Evolutionary conservation across 1,140 invertebrate species (phyloP).

Genomic region (Diprion similis): DNA sequence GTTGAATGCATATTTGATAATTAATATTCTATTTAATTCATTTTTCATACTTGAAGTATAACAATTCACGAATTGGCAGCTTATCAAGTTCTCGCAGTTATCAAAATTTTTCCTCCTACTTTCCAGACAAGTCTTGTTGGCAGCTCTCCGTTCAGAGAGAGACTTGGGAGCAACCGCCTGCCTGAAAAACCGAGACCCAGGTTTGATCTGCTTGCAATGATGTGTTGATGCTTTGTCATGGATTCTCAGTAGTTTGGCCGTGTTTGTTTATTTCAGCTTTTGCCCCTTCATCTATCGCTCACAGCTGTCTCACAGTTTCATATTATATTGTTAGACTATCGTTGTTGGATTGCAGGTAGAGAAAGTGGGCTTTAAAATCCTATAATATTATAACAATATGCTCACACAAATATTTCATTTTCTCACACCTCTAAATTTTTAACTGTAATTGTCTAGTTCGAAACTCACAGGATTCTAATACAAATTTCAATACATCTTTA

Average conservation of each 20-base stretch:
- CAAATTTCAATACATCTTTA: background rate
- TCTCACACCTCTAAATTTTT: no score
- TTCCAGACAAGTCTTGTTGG: constrained; percentile 65
- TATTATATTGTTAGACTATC: background rate
- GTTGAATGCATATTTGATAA: background rate
- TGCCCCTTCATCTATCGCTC: background rate
- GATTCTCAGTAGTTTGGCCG: background rate
- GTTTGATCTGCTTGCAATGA: constrained; percentile 68
- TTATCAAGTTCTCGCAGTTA: constrained; percentile 37
- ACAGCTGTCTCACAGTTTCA: background rate
- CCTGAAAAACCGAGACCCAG: constrained; percentile 83
- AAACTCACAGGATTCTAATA: no score
- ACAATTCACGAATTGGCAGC: constrained; percentile 33
- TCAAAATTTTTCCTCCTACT: constrained; percentile 40
- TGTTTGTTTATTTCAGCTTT: constrained; percentile 2
- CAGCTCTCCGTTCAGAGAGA: constrained; percentile 84
- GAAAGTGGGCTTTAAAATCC: no score
- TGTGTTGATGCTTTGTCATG: background rate
- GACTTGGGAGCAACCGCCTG: constrained; percentile 84
- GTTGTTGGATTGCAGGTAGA: background rate
- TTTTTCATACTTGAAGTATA: background rate
- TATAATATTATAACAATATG: no score
- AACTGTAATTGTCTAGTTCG: no score
- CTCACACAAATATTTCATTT: no score
- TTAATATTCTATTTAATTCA: background rate